Evolutionary conservation across 2,113 vertebrate genomes (phyloP), one percentile per base, ranked within the genome.

Genomic region (Calidris pugnax): DNA sequence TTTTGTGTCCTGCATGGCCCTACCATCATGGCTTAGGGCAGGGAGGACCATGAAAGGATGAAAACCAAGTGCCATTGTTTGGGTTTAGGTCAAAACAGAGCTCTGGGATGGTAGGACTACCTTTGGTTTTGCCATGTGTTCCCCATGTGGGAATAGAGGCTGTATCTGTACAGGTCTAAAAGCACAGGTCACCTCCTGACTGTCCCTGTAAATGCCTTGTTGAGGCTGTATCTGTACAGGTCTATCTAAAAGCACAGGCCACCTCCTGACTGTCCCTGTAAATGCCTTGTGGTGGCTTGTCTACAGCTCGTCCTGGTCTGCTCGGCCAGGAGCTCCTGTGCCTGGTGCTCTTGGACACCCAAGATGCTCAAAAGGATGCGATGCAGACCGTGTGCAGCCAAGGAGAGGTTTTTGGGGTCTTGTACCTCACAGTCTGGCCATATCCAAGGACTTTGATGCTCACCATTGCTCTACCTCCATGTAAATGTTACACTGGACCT

Each of bases 401-500:
- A 69, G 50, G 45, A 77, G 41, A 30, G n/a, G 4, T 22, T 19
- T 63, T 22, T 39, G 33, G 60, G n/a, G 12, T 21, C 64, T 71
- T 59, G 16, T 63, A n/a, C 7, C 27, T 81, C 47, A 16, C 37
- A 47, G 17, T 48, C 21, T 33, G 28, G 74, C 47, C 26, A 22
- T 22, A 76, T 81, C 35, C 14, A 77, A 77, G 37, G 28, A 45
- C 53, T 85, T 4, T 78, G 21, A 71, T 69, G 21, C 28, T 85
- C 26, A 32, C 22, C 0, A 0, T 50, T 89, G 45, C 22, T 57
- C 8, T 55, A 5, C 13, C 22, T 84, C 20, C 37, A 18, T 21
- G 9, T 53, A 15, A 55, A 63, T 20, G 14, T 81, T 57, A 26
- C 33, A 33, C 22, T 80, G 27, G 33, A 60, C 22, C 20, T 59